These are phyloP conservation scores for Axis porcinus DNA, from an alignment of 2,113 vertebrate genomes.

Conservation along the genomic window DNA sequence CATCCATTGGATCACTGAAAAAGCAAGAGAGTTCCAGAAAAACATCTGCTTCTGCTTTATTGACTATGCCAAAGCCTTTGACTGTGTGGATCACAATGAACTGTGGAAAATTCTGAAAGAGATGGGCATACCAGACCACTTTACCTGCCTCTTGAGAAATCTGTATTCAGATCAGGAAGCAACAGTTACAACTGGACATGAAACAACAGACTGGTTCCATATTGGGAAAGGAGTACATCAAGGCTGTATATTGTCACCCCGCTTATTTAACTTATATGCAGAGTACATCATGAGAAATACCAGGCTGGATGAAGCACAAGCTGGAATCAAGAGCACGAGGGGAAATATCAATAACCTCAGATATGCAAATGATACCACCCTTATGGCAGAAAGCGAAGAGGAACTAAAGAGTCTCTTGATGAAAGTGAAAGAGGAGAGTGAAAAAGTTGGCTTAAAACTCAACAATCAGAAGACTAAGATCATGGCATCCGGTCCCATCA, in stretches of 20 bases:
- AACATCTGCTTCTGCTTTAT: background rate
- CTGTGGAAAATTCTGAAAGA: background rate
- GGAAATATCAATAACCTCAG: background rate
- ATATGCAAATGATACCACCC: background rate
- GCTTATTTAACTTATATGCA: background rate
- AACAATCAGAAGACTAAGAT: background rate
- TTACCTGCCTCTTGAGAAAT: background rate
- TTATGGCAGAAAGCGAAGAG: background rate
- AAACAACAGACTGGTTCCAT: background rate
- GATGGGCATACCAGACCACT: background rate
- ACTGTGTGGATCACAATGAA: background rate
- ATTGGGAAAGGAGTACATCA: rapidly evolving
- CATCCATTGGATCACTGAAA: rapidly evolving
- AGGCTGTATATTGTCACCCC: background rate
- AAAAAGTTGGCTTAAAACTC: background rate
- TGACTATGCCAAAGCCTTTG: background rate
- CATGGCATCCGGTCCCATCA: background rate
- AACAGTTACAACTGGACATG: background rate
- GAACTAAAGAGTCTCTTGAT: background rate
- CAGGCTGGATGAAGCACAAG: background rate
- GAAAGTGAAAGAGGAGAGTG: background rate
- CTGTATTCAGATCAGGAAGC: background rate
- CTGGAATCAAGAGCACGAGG: background rate
- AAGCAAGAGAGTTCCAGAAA: background rate
- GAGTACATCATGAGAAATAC: background rate